Percentiles rank a stretch among this genome's conserved stretches.
These are phyloP conservation scores for Odontophorus gujanensis DNA, from an alignment of 2,113 vertebrate species.

Conservation along the genomic window DNA sequence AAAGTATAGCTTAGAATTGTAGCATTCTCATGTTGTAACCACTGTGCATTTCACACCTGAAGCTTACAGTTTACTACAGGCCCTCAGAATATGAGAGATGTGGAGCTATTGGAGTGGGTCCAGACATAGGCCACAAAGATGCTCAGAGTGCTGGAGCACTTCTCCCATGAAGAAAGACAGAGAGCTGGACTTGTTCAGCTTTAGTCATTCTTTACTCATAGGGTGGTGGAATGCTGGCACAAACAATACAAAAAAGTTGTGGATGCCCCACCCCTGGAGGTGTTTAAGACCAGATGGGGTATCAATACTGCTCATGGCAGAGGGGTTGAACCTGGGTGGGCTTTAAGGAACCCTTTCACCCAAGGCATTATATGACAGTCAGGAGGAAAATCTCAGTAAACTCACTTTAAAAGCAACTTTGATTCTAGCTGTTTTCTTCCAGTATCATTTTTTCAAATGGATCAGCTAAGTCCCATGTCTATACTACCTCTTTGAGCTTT, in stretches of 20 bases:
- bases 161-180: neutral
- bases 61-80: conserved; percentile 12
- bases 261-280: neutral
- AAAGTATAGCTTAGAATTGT: neutral
- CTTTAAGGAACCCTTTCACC: too few species aligned
- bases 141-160: neutral
- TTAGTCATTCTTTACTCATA: neutral
- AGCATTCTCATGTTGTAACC: neutral
- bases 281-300: neutral
- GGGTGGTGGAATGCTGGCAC: neutral
- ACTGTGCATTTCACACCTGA: neutral
- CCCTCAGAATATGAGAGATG: neutral
- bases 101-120: neutral
- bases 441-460: neutral
- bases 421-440: conserved; percentile 1
- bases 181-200: neutral
- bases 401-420: conserved; percentile 58
- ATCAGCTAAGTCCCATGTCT: neutral
- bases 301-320: too few species aligned
- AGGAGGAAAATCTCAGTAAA: conserved; percentile 35
- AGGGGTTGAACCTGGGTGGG: too few species aligned
- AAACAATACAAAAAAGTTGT: neutral
- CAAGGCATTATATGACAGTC: neutral
- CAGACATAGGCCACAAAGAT: neutral
- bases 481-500: neutral